These are phyloP conservation scores for Pandemis corylana DNA, from an alignment of 2,888 invertebrate species.

Conservation along the genomic window DNA sequence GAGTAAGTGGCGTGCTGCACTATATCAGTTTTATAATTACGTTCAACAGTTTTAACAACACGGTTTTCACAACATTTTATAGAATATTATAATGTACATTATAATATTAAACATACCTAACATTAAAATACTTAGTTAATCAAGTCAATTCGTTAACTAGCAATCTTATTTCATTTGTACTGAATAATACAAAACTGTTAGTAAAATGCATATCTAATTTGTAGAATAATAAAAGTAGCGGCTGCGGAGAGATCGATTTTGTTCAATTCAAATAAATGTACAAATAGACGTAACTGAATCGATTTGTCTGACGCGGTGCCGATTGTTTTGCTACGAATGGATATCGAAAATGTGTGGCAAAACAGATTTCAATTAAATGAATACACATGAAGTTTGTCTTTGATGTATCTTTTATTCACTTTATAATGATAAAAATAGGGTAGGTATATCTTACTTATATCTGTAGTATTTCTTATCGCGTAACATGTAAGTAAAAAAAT, in stretches of 20 bases:
- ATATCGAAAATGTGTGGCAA: constrained; percentile 48
- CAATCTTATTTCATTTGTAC: not conserved
- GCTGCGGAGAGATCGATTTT: constrained; percentile 33
- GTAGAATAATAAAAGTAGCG: constrained; percentile 8
- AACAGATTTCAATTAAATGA: constrained; percentile 21
- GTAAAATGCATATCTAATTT: constrained; percentile 7
- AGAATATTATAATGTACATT: not conserved
- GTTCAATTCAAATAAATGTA: constrained; percentile 40
- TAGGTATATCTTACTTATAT: no score
- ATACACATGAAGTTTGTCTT: not conserved
- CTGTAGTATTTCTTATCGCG: no score
- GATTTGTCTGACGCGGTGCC: constrained; percentile 55
- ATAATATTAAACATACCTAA: not conserved
- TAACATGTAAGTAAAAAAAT: no score
- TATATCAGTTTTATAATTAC: constrained; percentile 42
- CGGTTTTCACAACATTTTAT: constrained; percentile 1
- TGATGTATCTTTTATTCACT: not conserved
- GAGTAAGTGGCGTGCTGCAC: constrained; percentile 50
- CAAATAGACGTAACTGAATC: constrained; percentile 46
- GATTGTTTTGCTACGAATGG: constrained; percentile 61
- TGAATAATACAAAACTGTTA: not conserved
- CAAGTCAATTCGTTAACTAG: not conserved
- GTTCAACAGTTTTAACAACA: constrained; percentile 26
- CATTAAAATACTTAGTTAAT: not conserved
- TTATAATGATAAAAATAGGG: not conserved